Evolutionary conservation across 2,888 invertebrate genomes (phyloP).

Genomic region (Polyploca ridens): DNA sequence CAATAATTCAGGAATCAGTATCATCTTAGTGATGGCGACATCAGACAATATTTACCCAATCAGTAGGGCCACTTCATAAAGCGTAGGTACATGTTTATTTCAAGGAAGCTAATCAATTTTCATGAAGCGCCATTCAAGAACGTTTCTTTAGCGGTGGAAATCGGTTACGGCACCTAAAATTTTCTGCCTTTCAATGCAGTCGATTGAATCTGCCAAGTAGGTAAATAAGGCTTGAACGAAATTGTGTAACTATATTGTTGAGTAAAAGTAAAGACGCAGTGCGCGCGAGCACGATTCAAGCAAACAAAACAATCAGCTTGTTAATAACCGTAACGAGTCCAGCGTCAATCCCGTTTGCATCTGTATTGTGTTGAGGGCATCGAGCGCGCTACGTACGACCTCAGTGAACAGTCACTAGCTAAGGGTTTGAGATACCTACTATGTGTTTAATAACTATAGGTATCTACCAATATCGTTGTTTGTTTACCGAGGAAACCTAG

Average conservation of each 20-base stretch:
- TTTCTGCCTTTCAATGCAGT: constrained; percentile 9
- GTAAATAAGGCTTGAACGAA: constrained; percentile 47
- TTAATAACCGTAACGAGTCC: constrained; percentile 73
- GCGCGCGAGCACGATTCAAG: constrained; percentile 61
- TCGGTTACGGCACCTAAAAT: constrained; percentile 1
- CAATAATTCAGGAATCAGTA: too few relatives aligned
- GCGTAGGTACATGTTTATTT: background rate
- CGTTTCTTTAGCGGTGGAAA: background rate
- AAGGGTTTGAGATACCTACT: background rate
- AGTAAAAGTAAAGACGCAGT: constrained; percentile 52
- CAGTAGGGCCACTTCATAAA: background rate
- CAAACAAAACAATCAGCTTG: constrained; percentile 66
- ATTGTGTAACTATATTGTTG: constrained; percentile 60
- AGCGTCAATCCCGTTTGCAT: constrained; percentile 62
- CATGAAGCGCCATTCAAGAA: background rate
- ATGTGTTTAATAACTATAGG: background rate
- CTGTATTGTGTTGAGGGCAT: constrained; percentile 63
- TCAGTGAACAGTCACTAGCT: constrained; percentile 29
- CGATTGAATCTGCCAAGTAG: constrained; percentile 23
- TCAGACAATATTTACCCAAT: too few relatives aligned
- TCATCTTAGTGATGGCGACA: too few relatives aligned
- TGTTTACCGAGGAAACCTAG: background rate
- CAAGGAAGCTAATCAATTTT: background rate
- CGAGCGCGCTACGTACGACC: constrained; percentile 55
- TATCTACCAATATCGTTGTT: background rate